phyloP scores from a whole-genome alignment of 1,140 invertebrate genomes.

The Eulimnadia texana region DNA sequence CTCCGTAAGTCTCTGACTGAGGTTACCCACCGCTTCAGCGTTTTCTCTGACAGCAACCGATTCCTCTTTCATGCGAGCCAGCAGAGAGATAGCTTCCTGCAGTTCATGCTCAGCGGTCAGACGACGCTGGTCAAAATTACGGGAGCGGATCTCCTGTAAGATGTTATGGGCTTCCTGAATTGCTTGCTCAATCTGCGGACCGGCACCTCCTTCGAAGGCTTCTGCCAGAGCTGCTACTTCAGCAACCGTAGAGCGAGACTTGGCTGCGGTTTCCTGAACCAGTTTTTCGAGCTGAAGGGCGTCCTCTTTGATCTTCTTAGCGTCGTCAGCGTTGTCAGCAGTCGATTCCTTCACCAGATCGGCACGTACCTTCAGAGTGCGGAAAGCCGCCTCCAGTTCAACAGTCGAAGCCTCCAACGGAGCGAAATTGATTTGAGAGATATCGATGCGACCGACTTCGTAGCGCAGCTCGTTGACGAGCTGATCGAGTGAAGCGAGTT shows the following conservation, averaged over 20 bases:
- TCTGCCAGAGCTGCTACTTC: constrained; percentile 49
- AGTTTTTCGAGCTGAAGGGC: constrained; percentile 28
- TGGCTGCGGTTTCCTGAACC: constrained; percentile 25
- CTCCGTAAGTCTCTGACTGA: constrained; percentile 41
- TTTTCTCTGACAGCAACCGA: constrained; percentile 47
- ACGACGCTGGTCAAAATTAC: constrained; percentile 31
- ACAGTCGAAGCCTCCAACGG: constrained; percentile 42
- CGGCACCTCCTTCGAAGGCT: constrained; percentile 45
- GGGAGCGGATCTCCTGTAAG: constrained; percentile 45
- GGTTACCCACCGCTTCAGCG: constrained; percentile 33
- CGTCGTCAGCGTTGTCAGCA: constrained; percentile 21
- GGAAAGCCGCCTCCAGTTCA: constrained; percentile 36
- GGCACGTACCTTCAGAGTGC: constrained; percentile 39
- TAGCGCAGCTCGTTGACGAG: constrained; percentile 44
- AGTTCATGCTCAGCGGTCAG: constrained; percentile 39
- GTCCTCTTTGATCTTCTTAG: constrained; percentile 21
- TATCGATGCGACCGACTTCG: constrained; percentile 46
- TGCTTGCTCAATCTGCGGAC: constrained; percentile 59
- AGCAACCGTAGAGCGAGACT: constrained; percentile 35
- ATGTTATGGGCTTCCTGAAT: constrained; percentile 54
- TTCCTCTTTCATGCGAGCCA: constrained; percentile 48
- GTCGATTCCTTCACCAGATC: constrained; percentile 27
- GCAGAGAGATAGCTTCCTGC: constrained; percentile 43
- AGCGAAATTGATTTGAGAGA: constrained; percentile 42
- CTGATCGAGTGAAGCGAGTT: constrained; percentile 55